These are phyloP conservation scores for Chondrilla cf. caribensis DNA, from an alignment of 37 sponge, comb jelly and placozoan genomes.

Conservation along the genomic window DNA sequence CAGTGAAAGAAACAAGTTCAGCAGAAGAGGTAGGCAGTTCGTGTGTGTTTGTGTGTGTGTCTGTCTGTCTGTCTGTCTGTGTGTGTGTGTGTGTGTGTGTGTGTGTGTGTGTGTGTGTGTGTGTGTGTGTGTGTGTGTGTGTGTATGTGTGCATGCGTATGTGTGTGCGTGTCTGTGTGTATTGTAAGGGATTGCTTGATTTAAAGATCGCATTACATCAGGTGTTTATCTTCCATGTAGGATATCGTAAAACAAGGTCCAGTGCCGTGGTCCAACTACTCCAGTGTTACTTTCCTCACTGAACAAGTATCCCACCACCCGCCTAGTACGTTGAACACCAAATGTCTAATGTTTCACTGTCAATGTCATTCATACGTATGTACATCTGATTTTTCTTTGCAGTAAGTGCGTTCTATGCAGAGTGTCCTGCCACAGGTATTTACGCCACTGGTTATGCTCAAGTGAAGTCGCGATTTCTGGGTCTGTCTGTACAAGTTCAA, in stretches of 20 bases:
- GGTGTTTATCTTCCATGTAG: not conserved
- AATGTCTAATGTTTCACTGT: not conserved
- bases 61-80: not conserved
- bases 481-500: conserved; percentile 52
- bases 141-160: no score
- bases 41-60: not conserved
- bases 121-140: no score
- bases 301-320: conserved; percentile 79
- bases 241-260: conserved; percentile 41
- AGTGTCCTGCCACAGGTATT: conserved; percentile 55
- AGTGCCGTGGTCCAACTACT: conserved; percentile 42
- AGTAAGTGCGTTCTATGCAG: conserved; percentile 83
- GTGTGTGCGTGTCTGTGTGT: no score
- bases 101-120: no score
- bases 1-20: not conserved
- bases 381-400: not conserved
- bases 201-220: not conserved
- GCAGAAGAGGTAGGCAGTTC: not conserved
- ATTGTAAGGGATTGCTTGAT: no score
- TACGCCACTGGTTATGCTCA: conserved; percentile 54
- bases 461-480: conserved; percentile 78
- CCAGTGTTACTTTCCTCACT: conserved; percentile 38
- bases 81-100: no score
- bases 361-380: not conserved
- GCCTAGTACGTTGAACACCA: conserved; percentile 27